phyloP scores from a whole-genome alignment of 2,113 vertebrate species.

The Tenebrosternarchus preto region DNA sequence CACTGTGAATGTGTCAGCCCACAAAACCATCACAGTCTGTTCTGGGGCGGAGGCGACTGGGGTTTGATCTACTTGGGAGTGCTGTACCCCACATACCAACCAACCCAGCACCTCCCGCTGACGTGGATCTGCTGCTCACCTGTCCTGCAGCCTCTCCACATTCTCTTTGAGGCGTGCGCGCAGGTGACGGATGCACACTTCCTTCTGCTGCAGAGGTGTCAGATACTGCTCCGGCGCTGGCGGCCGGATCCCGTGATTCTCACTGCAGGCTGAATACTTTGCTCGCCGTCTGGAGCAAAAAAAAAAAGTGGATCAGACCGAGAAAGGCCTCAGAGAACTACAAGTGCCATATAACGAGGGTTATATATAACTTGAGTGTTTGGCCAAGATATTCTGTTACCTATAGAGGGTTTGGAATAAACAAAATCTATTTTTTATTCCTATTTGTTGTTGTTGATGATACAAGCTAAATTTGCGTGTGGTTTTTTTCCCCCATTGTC shows the following conservation, averaged over 20 bases:
- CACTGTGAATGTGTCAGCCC: too few relatives aligned
- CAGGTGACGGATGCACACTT: slow-evolving; percentile 95
- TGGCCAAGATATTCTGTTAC: too few relatives aligned
- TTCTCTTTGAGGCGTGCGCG: slow-evolving; percentile 90
- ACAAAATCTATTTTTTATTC: too few relatives aligned
- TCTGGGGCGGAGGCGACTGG: too few relatives aligned
- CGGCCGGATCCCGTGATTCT: slow-evolving; percentile 94
- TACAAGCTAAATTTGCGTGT: too few relatives aligned
- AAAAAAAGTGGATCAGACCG: not conserved
- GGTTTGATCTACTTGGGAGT: too few relatives aligned
- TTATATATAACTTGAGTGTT: too few relatives aligned
- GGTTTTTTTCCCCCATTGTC: too few relatives aligned
- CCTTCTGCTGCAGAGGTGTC: slow-evolving; percentile 97
- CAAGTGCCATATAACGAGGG: not conserved
- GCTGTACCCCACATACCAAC: too few relatives aligned
- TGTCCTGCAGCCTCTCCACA: slow-evolving; percentile 89
- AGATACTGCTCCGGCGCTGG: slow-evolving; percentile 95
- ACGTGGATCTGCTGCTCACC: slow-evolving; percentile 69
- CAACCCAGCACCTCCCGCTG: not conserved
- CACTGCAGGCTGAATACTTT: slow-evolving; percentile 88
- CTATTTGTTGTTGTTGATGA: too few relatives aligned
- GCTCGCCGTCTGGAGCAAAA: slow-evolving; percentile 78
- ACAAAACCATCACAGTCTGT: too few relatives aligned
- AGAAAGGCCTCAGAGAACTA: not conserved
- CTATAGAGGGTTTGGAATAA: too few relatives aligned